Base-by-base conservation (phyloP, 2,888 invertebrate species). In the Lasioglossum lativentre region DNA sequence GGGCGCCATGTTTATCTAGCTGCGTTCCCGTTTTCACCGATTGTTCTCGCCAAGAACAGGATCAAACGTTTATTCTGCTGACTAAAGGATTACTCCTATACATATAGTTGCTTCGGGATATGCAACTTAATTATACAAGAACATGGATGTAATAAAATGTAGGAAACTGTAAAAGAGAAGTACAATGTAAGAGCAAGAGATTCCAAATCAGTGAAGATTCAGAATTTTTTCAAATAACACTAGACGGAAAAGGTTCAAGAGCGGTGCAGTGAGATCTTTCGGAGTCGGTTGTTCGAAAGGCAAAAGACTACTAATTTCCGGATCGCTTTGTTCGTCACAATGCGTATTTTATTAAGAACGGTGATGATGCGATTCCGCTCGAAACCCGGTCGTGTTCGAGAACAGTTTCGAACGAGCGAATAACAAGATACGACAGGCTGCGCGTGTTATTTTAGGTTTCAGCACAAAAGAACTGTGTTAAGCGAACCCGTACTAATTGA, bases 371-470 rank as follows among this genome's bases (percentile, higher is more conserved):
- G 71, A 42, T 71, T 71, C 71, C 42, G 16, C 42, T 81, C 8
- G 59, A 73, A 30, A 75, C 80, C 72, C 84, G 59, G 77, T 86
- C 82, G 80, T n/a, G n/a, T 38, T 80, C 81, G 86, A n/a, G n/a
- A 89, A 70, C 86, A 88, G 86, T 83, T 83, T 75, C 40, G 79
- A 38, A 79, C 59, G 47, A 75, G 78, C 71, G 83, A 40, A 63
- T 30, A 73, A 84, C 74, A 52, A 83, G 83, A 89, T 87, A 85
- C 86, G 90, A 87, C 75, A 87, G 89, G 86, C 89, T 83, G 86
- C 85, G 85, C 82, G 82, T 92, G 92, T 93, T 93, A 86, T 93
- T 93, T 92, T 91, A 91, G 90, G 90, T 56, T 63, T 73, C 34
- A 38, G 30, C 77, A 86, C 80, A 90, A 88, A n/a, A 88, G 79